These are phyloP conservation scores for Tachysurus fulvidraco DNA, from an alignment of 2,113 vertebrate genomes.

Conservation along the genomic window DNA sequence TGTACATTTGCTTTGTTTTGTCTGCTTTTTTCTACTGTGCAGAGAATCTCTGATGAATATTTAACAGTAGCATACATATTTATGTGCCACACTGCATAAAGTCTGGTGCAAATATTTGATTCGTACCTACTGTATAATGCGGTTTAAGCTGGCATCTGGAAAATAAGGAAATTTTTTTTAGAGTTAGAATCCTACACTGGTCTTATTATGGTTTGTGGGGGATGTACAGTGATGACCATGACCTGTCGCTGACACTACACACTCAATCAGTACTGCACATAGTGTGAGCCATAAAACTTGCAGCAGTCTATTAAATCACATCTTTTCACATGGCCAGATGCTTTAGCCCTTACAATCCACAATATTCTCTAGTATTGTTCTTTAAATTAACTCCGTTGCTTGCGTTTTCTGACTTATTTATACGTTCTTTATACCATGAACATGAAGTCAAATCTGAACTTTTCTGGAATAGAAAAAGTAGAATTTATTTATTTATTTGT, in stretches of 20 bases:
- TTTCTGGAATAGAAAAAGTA: not conserved
- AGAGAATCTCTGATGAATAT: slow-evolving; percentile 59
- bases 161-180: slow-evolving; percentile 21
- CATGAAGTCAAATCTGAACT: not conserved
- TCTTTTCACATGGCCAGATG: slow-evolving; percentile 1
- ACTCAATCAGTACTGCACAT: slow-evolving; percentile 13
- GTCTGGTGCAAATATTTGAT: slow-evolving; percentile 65
- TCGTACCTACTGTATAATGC: slow-evolving; percentile 47
- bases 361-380: not conserved
- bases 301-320: slow-evolving; percentile 11
- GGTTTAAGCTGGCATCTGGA: slow-evolving; percentile 13
- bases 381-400: not conserved
- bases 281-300: slow-evolving; percentile 16
- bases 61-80: slow-evolving; percentile 67
- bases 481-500: not conserved
- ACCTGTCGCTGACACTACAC: slow-evolving; percentile 9
- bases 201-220: slow-evolving; percentile 8
- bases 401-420: not conserved
- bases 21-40: slow-evolving; percentile 31
- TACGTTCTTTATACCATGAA: not conserved
- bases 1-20: slow-evolving; percentile 17
- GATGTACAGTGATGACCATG: slow-evolving; percentile 8
- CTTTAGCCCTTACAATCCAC: not conserved
- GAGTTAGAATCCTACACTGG: slow-evolving; percentile 45
- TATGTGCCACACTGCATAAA: slow-evolving; percentile 55